These are phyloP conservation scores for Diplogasteroides magnus DNA, from an alignment of 1,140 invertebrate species.

Conservation along the genomic window DNA sequence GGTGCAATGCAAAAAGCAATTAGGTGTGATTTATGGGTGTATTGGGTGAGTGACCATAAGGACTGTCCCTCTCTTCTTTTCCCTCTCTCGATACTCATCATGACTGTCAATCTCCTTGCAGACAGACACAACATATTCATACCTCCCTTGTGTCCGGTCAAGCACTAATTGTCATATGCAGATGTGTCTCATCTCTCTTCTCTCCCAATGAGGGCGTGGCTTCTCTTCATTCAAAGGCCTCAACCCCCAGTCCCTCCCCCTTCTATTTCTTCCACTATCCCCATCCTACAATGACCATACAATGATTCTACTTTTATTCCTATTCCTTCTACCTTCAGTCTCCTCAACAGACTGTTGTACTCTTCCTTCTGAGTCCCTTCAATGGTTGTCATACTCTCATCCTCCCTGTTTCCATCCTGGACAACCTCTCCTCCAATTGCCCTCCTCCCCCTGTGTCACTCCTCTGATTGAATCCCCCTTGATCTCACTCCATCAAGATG, in stretches of 20 bases:
- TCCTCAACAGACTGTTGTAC: not conserved
- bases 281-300: not conserved
- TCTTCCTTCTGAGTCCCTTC: slow-evolving; percentile 5
- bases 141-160: not conserved
- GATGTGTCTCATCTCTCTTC: not conserved
- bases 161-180: not conserved
- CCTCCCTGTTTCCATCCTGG: slow-evolving; percentile 42
- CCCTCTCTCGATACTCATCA: too few relatives aligned
- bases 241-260: too few relatives aligned
- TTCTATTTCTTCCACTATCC: not conserved
- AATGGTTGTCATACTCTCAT: slow-evolving; percentile 23
- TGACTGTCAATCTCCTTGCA: too few relatives aligned
- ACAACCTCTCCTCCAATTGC: slow-evolving; percentile 44
- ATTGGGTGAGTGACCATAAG: too few relatives aligned
- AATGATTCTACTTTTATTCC: not conserved
- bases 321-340: not conserved
- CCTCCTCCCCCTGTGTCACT: slow-evolving; percentile 18
- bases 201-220: not conserved
- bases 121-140: slow-evolving; percentile 1
- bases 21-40: too few relatives aligned
- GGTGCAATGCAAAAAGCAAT: too few relatives aligned
- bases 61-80: too few relatives aligned
- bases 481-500: slow-evolving; percentile 27
- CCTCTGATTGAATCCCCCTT: slow-evolving; percentile 30
- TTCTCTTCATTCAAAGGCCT: not conserved